phyloP scores from a whole-genome alignment of 2,888 invertebrate species.

The Fragum whitleyi region DNA sequence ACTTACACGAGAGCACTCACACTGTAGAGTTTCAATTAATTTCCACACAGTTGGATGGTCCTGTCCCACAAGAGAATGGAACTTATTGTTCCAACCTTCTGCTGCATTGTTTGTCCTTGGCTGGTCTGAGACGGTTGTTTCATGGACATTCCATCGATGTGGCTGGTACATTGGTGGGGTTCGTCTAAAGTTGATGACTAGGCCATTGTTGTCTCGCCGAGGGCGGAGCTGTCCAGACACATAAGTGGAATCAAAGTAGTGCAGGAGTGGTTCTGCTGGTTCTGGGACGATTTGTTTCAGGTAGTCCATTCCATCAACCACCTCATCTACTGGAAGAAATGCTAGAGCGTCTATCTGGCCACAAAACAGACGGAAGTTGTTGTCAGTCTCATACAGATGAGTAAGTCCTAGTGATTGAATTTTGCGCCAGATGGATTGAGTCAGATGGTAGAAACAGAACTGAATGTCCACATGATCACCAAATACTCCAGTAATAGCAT shows the following conservation, averaged over 20 bases:
- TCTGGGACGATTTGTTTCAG: conserved; percentile 9
- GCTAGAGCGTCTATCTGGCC: conserved; percentile 25
- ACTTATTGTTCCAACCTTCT: conserved; percentile 26
- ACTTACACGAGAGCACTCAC: conserved; percentile 19
- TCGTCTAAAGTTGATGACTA: conserved; percentile 16
- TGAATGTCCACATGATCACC: conserved; percentile 22
- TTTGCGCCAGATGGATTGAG: conserved; percentile 26
- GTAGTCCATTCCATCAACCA: conserved; percentile 14
- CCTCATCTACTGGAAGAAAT: conserved; percentile 26
- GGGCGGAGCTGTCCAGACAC: conserved; percentile 22
- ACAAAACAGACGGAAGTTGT: conserved; percentile 20
- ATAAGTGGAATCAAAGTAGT: conserved; percentile 28
- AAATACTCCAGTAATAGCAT: conserved; percentile 16
- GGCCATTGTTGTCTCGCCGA: conserved; percentile 1
- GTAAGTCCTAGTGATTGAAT: conserved; percentile 27
- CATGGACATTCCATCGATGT: conserved; percentile 15
- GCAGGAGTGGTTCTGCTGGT: conserved; percentile 17
- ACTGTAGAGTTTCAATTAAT: conserved; percentile 13
- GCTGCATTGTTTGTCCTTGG: conserved; percentile 22
- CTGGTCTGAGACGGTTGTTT: conserved; percentile 3
- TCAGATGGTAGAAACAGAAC: conserved; percentile 23
- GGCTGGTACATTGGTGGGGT: conserved; percentile 10
- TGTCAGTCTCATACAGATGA: background rate
- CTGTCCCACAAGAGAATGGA: conserved; percentile 17
- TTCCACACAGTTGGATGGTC: conserved; percentile 25